Base-by-base conservation (phyloP, 2,797 vertebrate species). In the Chromobotia macracanthus region DNA sequence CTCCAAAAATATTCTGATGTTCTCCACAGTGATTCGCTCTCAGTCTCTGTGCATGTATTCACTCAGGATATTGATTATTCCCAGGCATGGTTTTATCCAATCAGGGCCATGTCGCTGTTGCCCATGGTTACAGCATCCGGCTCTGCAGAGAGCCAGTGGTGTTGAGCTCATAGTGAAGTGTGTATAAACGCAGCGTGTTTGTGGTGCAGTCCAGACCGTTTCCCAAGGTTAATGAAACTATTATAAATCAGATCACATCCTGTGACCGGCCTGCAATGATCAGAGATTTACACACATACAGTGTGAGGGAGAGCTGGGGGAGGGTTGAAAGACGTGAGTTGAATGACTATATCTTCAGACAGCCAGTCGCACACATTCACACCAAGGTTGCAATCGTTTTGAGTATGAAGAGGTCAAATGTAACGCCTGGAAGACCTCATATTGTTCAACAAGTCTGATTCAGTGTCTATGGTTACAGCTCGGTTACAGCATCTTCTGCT, bases 141-240 rank as follows among this genome's bases (percentile, higher is more conserved):
- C 46, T 69, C 66, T 50, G 72, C 19, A 16, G 72, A 61, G 68
- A 75, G 25, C 5, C n/a, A 68, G 72, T 3, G 58, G 79, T 80
- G 82, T 87, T 87, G 82, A 82, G 78, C 73, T 77, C 16, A 79
- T 73, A 2, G 78, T 70, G 79, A 84, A 83, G 86, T 91, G 87
- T 25, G 55, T 89, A 84, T 83, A 65, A 85, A 88, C 84, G 86
- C 73, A 53, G 88, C 86, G 87, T 91, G 90, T 89, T 86, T 81
- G 70, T 88, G 82, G 86, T 66, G 63, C 82, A 76, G 82, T 86
- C 89, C 74, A 72, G 82, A 87, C 84, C 85, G 76, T 84, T 89
- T 87, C 87, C 89, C 92, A 93, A 94, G 92, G 92, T 93, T 94
- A 93, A 93, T 92, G 92, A 93, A 90, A 89, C 91, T 88, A 90